These are phyloP conservation scores for Gasteruption jaculator DNA, from an alignment of 2,888 invertebrate species.

Conservation along the genomic window DNA sequence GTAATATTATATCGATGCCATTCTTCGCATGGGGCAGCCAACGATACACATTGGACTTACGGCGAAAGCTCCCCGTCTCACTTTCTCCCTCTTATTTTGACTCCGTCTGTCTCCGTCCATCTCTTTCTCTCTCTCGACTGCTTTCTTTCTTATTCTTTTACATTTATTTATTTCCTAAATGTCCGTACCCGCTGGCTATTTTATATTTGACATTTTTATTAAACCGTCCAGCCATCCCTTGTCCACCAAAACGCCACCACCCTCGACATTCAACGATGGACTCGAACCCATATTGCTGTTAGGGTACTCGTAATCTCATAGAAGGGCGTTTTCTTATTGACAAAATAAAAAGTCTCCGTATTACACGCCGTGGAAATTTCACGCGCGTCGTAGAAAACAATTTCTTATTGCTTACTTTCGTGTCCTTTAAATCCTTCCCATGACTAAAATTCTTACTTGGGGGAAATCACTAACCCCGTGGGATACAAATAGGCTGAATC, in stretches of 20 bases:
- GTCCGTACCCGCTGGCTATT: constrained; percentile 49
- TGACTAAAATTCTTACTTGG: too few relatives aligned
- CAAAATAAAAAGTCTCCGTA: constrained; percentile 38
- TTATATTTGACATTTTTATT: constrained; percentile 53
- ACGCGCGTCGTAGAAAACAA: too few relatives aligned
- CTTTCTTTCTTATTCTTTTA: constrained; percentile 33
- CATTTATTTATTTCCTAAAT: constrained; percentile 50
- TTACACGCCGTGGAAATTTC: too few relatives aligned
- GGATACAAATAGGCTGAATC: too few relatives aligned
- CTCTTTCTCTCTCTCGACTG: constrained; percentile 15
- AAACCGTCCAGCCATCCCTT: constrained; percentile 37
- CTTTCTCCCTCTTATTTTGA: too few relatives aligned
- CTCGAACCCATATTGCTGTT: constrained; percentile 38
- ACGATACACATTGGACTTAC: too few relatives aligned
- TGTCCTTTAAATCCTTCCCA: too few relatives aligned
- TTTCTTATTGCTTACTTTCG: too few relatives aligned
- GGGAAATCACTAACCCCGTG: too few relatives aligned
- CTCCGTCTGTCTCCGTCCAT: constrained; percentile 11
- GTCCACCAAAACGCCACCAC: constrained; percentile 19
- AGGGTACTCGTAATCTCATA: constrained; percentile 42
- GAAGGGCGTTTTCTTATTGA: constrained; percentile 33
- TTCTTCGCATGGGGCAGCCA: constrained; percentile 24
- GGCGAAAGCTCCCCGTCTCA: too few relatives aligned
- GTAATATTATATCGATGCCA: constrained; percentile 34
- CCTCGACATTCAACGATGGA: constrained; percentile 1